A percentile compares a stretch with the other conserved stretches of the same genome.
Evolutionary conservation across 2,113 vertebrate genomes (phyloP).

Genomic region (Monopterus albus): DNA sequence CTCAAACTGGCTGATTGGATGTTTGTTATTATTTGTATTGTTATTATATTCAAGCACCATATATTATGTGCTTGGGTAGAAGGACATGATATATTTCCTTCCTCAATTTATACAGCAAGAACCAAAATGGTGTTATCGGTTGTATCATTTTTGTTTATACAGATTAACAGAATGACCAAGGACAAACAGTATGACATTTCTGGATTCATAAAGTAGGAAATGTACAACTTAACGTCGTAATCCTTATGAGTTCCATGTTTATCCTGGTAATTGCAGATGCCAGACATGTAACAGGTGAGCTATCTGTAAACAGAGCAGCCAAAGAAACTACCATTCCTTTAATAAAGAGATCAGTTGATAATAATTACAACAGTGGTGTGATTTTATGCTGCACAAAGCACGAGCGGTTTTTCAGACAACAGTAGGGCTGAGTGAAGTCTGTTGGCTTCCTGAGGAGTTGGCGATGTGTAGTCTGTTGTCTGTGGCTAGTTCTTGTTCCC

Average conservation of each 20-base stretch:
- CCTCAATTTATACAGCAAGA: no score
- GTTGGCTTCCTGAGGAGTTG: no score
- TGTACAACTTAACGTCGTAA: neutral
- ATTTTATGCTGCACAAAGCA: neutral
- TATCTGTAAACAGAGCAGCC: neutral
- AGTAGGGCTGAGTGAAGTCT: neutral
- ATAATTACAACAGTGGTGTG: neutral
- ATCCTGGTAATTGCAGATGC: neutral
- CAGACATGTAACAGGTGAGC: no score
- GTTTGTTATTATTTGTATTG: no score
- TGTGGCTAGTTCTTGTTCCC: no score
- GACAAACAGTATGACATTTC: conserved; percentile 3
- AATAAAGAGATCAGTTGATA: conserved; percentile 2
- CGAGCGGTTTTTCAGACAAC: neutral
- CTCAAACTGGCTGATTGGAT: conserved; percentile 19
- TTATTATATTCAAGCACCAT: no score
- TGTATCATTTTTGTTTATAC: no score
- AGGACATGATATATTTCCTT: no score
- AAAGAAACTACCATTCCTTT: neutral
- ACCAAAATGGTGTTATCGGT: no score
- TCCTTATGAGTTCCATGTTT: neutral
- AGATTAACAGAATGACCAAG: neutral
- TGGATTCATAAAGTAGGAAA: neutral
- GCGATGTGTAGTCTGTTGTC: no score
- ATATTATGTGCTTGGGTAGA: no score